Evolutionary conservation across 2,888 invertebrate species (phyloP).

Genomic region (Drosophila buzzatii): DNA sequence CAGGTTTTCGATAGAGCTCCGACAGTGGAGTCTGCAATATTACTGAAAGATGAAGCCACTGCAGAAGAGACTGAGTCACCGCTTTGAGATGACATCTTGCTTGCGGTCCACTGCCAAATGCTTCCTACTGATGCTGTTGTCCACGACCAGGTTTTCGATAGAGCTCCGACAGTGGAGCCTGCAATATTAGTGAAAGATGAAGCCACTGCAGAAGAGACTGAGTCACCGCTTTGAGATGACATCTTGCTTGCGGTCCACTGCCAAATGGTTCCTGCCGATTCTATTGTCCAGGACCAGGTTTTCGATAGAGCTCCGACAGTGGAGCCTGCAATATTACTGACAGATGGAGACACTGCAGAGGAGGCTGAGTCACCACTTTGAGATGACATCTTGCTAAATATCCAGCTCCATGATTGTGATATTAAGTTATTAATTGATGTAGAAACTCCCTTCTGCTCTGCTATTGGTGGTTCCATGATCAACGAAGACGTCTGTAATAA

Average conservation of each 20-base stretch:
- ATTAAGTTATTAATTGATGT: neutral
- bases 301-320: neutral
- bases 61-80: neutral
- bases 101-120: neutral
- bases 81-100: constrained; percentile 5
- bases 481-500: neutral
- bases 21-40: neutral
- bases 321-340: neutral
- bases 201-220: neutral
- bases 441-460: neutral
- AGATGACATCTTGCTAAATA: neutral
- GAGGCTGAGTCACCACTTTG: neutral
- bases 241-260: constrained; percentile 1
- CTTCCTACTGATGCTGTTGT: constrained; percentile 1
- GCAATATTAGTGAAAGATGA: neutral
- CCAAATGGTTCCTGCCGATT: constrained; percentile 5
- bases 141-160: constrained; percentile 1
- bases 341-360: neutral
- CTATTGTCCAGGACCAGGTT: constrained; percentile 2
- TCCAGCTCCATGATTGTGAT: neutral
- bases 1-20: neutral
- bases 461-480: too few species aligned
- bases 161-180: neutral
- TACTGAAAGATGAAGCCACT: neutral
- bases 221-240: neutral